Percentiles rank a stretch among this genome's conserved stretches.
Conservation (phyloP, 1,140 invertebrate genomes). For the Bradysia coprophila region DNA sequence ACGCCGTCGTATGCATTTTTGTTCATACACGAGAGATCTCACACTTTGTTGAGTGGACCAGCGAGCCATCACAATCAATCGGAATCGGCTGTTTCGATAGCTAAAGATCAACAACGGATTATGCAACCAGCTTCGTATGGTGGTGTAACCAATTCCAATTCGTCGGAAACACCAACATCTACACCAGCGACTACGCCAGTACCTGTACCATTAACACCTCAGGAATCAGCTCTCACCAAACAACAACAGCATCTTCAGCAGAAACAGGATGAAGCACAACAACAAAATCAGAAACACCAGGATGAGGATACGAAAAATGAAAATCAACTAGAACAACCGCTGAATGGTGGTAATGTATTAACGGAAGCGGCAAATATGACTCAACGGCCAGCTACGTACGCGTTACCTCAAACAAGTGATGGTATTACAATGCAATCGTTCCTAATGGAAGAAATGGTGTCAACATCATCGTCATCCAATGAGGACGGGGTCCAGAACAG, state of each 20-base stretch:
- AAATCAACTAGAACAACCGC: constrained; percentile 24
- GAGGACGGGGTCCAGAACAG: constrained; percentile 27
- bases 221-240: neutral
- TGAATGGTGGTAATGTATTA: no score
- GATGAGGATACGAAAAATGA: constrained; percentile 23
- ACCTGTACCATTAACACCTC: constrained; percentile 1
- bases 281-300: constrained; percentile 12
- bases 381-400: constrained; percentile 35
- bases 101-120: constrained; percentile 2
- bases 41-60: constrained; percentile 20
- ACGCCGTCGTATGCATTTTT: constrained; percentile 74
- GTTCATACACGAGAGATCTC: constrained; percentile 77
- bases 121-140: neutral
- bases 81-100: constrained; percentile 5
- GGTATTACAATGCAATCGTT: constrained; percentile 60
- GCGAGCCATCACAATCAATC: constrained; percentile 3
- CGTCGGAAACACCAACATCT: constrained; percentile 1
- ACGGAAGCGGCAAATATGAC: constrained; percentile 31
- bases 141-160: constrained; percentile 6
- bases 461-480: neutral
- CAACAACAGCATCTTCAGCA: neutral
- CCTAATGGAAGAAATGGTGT: constrained; percentile 43
- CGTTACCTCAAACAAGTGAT: constrained; percentile 31
- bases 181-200: constrained; percentile 6
- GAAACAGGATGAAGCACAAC: constrained; percentile 31